Percentiles rank a stretch among this genome's conserved stretches.
These are phyloP conservation scores for Parazoanthus swiftii DNA, from an alignment of 92 coral and sea anemone species.

Conservation along the genomic window DNA sequence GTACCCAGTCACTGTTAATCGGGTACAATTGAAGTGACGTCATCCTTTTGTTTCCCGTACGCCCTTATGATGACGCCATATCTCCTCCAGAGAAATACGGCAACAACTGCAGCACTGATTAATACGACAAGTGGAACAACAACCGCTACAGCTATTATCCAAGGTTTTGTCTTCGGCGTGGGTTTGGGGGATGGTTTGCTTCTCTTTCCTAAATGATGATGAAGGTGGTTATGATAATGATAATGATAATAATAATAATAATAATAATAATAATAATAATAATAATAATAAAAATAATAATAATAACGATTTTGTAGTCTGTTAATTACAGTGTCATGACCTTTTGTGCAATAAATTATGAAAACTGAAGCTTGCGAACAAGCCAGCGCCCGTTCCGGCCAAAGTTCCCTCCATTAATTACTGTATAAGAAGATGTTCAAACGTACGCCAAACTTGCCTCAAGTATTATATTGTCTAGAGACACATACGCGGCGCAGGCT, in stretches of 20 bases:
- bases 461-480: no score
- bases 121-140: not conserved
- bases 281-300: no score
- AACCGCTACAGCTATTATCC: slow-evolving; percentile 29
- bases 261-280: not conserved
- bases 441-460: no score
- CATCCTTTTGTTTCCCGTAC: slow-evolving; percentile 6
- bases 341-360: no score
- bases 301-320: no score
- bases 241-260: not conserved
- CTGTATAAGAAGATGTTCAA: no score
- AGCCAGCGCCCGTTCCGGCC: no score
- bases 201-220: slow-evolving; percentile 14
- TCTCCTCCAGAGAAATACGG: slow-evolving; percentile 27
- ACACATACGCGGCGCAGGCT: no score
- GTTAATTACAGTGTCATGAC: no score
- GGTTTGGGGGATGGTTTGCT: not conserved
- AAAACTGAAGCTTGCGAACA: no score
- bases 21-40: slow-evolving; percentile 6
- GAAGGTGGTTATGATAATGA: not conserved
- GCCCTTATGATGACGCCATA: slow-evolving; percentile 6
- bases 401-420: no score
- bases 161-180: slow-evolving; percentile 1
- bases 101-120: not conserved
- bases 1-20: not conserved